Evolutionary conservation across 1,140 invertebrate species (phyloP).

Genomic region (Caenorhabditis latens): DNA sequence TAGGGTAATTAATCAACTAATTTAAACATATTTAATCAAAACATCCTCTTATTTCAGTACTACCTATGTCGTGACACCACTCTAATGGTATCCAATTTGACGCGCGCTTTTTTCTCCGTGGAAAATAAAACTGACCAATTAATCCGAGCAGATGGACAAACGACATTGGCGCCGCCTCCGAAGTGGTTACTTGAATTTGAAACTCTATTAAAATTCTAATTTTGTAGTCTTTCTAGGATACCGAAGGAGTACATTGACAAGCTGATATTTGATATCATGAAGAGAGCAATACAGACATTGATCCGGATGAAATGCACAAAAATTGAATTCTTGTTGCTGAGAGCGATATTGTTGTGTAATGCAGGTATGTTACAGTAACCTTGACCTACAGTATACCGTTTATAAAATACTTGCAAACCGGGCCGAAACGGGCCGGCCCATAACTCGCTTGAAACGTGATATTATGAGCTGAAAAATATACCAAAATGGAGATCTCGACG

Average conservation of each 20-base stretch:
- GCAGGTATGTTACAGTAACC: neutral
- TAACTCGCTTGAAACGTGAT: too few species aligned
- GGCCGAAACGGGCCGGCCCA: too few species aligned
- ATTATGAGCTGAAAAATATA: too few species aligned
- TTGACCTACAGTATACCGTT: too few species aligned
- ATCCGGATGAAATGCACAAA: conserved; percentile 27
- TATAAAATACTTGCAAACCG: too few species aligned
- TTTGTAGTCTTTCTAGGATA: neutral
- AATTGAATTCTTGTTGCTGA: conserved; percentile 15
- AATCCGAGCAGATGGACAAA: conserved; percentile 23
- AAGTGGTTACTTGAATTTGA: neutral
- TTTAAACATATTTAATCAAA: neutral
- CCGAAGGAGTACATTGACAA: neutral
- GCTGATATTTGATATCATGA: neutral
- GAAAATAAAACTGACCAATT: conserved; percentile 29
- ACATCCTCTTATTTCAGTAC: neutral
- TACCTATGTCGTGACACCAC: conserved; percentile 32
- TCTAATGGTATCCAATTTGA: conserved; percentile 8
- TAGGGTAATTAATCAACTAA: neutral
- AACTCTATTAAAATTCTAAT: neutral
- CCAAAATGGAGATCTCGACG: too few species aligned
- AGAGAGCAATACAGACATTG: neutral
- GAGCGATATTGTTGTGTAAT: conserved; percentile 29
- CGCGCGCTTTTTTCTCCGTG: neutral
- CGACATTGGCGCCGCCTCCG: neutral